Base-by-base conservation (phyloP, 64 coral and sea anemone genomes). In the Orbicella faveolata region DNA sequence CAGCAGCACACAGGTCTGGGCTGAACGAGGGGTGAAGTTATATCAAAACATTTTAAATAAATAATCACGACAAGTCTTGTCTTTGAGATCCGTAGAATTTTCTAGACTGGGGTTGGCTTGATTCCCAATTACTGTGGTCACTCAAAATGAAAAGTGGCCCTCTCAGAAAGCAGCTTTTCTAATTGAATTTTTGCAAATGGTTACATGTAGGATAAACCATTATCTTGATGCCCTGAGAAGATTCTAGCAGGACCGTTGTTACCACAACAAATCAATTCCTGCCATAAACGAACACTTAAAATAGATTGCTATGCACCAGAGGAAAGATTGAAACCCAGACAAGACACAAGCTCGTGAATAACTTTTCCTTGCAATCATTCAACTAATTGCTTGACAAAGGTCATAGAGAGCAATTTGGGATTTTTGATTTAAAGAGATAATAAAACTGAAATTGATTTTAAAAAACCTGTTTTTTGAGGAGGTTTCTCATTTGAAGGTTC, bases 1-100 rank as follows among this genome's bases (percentile, higher is more conserved):
- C 52, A 57, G 48, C 77, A 79, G 75, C 41, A 20, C 59, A 23
- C n/a, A 48, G 18, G 75, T 12, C 9, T 78, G 36, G 75, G 41
- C 54, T 63, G 16, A 59, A 81, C 23, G 37, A 2, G 2, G 52
- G 54, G 16, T 61, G 57, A 81, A 2, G 9, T 26, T 63, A 81
- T 81, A 20, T 63, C 30, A 33, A 19, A 63, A 81, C 55, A 62
- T 57, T 79, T 54, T 79, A 79, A 81, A 63, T 63, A 81, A 81
- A 63, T 63, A 81, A 81, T 81, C 14, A 36, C 14, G 12, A 81
- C 79, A 61, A 34, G 52, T 26, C 30, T 19, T 21, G 52, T 59
- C 30, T 18, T 34, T 36, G 18, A 35, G 14, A 36, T 33, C 16
- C 14, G 57, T 26, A 33, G 79, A 81, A 81, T 63, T 63, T 81